These are phyloP conservation scores for Prunella himalayana DNA, from an alignment of 2,113 vertebrate genomes.

Conservation along the genomic window DNA sequence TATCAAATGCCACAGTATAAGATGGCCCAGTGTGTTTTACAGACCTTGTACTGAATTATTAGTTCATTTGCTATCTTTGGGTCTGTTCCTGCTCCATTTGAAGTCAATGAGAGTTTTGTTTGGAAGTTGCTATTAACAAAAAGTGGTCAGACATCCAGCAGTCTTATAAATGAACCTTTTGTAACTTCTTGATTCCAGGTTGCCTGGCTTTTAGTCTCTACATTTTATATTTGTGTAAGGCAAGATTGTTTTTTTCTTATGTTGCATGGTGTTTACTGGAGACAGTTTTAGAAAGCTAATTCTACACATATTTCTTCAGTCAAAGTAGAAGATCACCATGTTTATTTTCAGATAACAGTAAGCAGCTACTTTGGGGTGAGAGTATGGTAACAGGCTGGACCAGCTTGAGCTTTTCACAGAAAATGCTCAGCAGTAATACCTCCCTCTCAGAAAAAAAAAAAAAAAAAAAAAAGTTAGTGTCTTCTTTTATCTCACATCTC, in stretches of 20 bases:
- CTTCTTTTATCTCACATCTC: not conserved
- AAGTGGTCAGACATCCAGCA: conserved; percentile 51
- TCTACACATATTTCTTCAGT: not conserved
- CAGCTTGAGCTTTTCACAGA: not conserved
- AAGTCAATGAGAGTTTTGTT: conserved; percentile 65
- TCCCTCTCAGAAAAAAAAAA: not conserved
- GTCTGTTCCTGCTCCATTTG: conserved; percentile 54
- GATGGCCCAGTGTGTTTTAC: conserved; percentile 32
- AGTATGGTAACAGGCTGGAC: not conserved
- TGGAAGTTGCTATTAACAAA: conserved; percentile 58
- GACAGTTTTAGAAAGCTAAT: not conserved
- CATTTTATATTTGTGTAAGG: not conserved
- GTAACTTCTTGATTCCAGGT: conserved; percentile 43
- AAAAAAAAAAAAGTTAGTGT: not conserved
- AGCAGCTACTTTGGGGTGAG: not conserved
- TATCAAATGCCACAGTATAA: conserved; percentile 44
- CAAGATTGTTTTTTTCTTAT: not conserved
- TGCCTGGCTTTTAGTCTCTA: conserved; percentile 20
- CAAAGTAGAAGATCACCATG: not conserved
- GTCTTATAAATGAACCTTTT: conserved; percentile 61
- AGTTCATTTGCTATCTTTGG: conserved; percentile 66
- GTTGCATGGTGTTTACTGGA: not conserved
- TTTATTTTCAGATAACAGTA: not conserved
- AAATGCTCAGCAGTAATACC: not conserved
- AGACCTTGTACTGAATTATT: conserved; percentile 36